Evolutionary conservation across 2,888 invertebrate species (phyloP), one percentile per base, ranked within the genome.

Genomic region (Zelleria hepariella): DNA sequence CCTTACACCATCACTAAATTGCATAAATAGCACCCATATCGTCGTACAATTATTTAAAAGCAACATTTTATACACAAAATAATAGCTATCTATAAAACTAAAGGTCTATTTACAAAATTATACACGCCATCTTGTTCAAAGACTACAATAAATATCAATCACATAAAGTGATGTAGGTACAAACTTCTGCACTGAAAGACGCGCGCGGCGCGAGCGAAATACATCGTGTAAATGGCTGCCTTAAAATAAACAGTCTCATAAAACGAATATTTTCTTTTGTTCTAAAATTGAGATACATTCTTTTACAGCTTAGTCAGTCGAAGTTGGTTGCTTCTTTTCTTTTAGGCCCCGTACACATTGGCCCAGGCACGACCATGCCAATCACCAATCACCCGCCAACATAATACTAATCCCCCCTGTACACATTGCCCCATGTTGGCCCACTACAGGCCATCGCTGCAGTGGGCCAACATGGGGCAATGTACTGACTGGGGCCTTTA

Each of bases 21-120:
- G 53, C 54, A 54, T 53, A 59, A 59, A 85, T 87, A 87, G 87
- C 87, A 87, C 87, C 87, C 86, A 82, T 86, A 81, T 82, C 83
- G 83, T 78, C 75, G 74, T 81, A 86, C 81, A 82, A 71, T 78
- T 80, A 27, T 20, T 8, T 55, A 26, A 86, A 85, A 85, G 86
- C 86, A 67, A 79, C 73, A 77, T 78, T 73, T n/a, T 78, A 76
- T 75, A 78, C 68, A 75, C 72, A 70, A 42, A 42, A 42, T 42
- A 42, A 42, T 42, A 42, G 15, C 32, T 42, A 42, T 42, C 32
- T 42, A 10, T 42, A 15, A 68, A 6, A 42, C 32, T 42, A 42
- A 64, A 60, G 65, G 68, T 64, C 64, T 83, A 82, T 82, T 68
- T 82, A 84, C 80, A 86, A 61, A 78, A 78, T 82, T 69, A 42